Evolutionary conservation across 2,888 invertebrate species (phyloP).

Genomic region (Cheilosia urbana): DNA sequence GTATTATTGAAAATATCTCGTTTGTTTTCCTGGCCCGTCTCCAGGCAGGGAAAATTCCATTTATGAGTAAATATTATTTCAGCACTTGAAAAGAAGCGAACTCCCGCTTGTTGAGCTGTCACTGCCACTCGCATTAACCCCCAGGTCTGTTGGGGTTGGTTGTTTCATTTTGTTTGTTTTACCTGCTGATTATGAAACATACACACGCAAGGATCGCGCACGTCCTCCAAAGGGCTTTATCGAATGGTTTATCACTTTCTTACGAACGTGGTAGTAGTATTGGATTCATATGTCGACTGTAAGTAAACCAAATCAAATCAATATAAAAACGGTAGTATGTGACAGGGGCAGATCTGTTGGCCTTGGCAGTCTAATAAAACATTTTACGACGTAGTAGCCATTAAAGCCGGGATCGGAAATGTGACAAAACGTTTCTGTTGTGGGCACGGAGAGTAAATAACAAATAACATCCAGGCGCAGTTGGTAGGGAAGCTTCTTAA

Average conservation of each 20-base stretch:
- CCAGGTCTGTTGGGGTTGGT: background rate
- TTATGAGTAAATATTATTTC: slow-evolving; percentile 70
- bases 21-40: slow-evolving; percentile 5
- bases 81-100: slow-evolving; percentile 46
- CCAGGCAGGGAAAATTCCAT: slow-evolving; percentile 50
- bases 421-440: slow-evolving; percentile 41
- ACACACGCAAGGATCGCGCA: slow-evolving; percentile 11
- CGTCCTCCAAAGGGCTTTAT: slow-evolving; percentile 45
- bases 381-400: slow-evolving; percentile 55
- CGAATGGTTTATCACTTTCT: slow-evolving; percentile 58
- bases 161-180: background rate
- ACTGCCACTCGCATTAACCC: background rate
- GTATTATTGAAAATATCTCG: slow-evolving; percentile 44
- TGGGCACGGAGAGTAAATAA: background rate
- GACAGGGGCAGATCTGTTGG: slow-evolving; percentile 30
- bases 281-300: slow-evolving; percentile 46
- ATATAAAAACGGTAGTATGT: slow-evolving; percentile 24
- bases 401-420: slow-evolving; percentile 37
- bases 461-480: slow-evolving; percentile 11
- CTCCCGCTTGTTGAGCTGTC: background rate
- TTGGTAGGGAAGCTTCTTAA: background rate
- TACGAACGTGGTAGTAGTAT: slow-evolving; percentile 29
- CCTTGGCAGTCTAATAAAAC: slow-evolving; percentile 54
- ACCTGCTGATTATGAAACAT: slow-evolving; percentile 50
- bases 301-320: slow-evolving; percentile 56